These are phyloP conservation scores for Hippocampus zosterae DNA, from an alignment of 2,113 vertebrate species.

Conservation along the genomic window DNA sequence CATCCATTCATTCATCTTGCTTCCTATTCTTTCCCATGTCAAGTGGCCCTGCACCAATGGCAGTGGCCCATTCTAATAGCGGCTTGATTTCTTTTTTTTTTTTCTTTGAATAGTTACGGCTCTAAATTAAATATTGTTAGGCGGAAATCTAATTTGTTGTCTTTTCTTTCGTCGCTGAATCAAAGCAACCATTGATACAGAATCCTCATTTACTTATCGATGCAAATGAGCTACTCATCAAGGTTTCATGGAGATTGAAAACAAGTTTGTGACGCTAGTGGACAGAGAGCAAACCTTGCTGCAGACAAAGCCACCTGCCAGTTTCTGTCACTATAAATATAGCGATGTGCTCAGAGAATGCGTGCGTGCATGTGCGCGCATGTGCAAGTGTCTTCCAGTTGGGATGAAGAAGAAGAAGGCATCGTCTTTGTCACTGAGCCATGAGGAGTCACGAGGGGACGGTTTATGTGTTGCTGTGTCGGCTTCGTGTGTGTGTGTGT, in stretches of 20 bases:
- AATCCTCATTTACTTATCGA: neutral
- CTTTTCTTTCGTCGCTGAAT: neutral
- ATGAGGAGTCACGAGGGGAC: conserved; percentile 62
- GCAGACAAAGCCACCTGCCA: conserved; percentile 67
- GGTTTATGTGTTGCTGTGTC: conserved; percentile 16
- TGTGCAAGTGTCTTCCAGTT: conserved; percentile 40
- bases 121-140: neutral
- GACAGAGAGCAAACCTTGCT: conserved; percentile 33
- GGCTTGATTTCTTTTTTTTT: neutral
- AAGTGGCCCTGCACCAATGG: conserved; percentile 7
- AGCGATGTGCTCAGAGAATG: conserved; percentile 49
- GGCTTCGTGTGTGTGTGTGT: conserved; percentile 23
- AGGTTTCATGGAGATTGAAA: neutral
- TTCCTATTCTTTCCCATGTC: conserved; percentile 34
- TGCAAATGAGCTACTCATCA: neutral
- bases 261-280: conserved; percentile 13
- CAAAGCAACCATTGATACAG: neutral
- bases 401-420: conserved; percentile 51
- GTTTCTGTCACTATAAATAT: conserved; percentile 70
- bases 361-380: conserved; percentile 23
- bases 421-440: conserved; percentile 66
- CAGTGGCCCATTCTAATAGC: conserved; percentile 24
- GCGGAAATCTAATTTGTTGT: neutral
- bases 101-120: neutral
- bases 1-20: conserved; percentile 46